These are phyloP conservation scores for Kryptopterus vitreolus DNA, from an alignment of 2,797 vertebrate genomes.

Conservation along the genomic window DNA sequence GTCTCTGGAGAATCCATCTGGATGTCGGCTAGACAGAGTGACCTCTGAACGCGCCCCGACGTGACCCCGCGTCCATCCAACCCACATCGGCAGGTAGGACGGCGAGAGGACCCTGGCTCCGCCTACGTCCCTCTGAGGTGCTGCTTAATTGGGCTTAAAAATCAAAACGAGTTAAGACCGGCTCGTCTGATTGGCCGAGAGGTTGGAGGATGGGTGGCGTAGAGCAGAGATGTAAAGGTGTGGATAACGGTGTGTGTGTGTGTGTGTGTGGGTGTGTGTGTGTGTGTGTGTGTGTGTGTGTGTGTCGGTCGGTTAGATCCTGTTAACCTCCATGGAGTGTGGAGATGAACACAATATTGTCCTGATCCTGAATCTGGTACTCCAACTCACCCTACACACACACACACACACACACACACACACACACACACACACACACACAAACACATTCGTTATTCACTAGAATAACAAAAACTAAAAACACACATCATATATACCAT, in stretches of 20 bases:
- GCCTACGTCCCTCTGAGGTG: neutral
- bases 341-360: constrained; percentile 94
- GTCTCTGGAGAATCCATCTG: constrained; percentile 59
- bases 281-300: constrained; percentile 11
- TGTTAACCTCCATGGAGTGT: constrained; percentile 92
- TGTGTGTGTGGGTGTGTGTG: constrained; percentile 1
- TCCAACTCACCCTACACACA: constrained; percentile 87
- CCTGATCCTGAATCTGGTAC: constrained; percentile 90
- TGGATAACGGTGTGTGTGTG: neutral
- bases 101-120: neutral
- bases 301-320: constrained; percentile 17
- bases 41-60: constrained; percentile 47
- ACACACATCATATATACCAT: neutral
- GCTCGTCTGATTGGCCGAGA: constrained; percentile 36
- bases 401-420: constrained; percentile 49
- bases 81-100: constrained; percentile 31
- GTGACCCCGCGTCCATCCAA: constrained; percentile 40
- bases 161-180: constrained; percentile 51
- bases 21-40: constrained; percentile 58
- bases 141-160: constrained; percentile 32
- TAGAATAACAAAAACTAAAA: too few relatives aligned
- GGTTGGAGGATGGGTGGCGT: constrained; percentile 14
- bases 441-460: neutral
- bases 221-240: constrained; percentile 22
- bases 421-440: constrained; percentile 44